Evolutionary conservation across 2,888 invertebrate species (phyloP).

Genomic region (Eumacrocentrus americanus): DNA sequence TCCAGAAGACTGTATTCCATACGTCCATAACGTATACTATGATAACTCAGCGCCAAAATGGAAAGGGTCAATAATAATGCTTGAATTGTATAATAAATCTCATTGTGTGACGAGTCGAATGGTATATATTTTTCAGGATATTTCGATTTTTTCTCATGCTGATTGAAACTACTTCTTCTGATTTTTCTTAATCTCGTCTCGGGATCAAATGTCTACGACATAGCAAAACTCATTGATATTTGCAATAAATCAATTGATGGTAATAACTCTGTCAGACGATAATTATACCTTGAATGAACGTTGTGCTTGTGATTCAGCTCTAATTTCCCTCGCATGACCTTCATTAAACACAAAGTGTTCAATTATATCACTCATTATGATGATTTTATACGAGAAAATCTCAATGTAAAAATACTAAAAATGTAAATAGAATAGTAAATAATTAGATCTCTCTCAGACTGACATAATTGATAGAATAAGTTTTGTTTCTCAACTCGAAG

Average conservation of each 20-base stretch:
- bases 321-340: slow-evolving; percentile 30
- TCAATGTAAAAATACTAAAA: not conserved
- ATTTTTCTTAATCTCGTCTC: slow-evolving; percentile 6
- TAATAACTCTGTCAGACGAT: no score
- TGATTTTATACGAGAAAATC: not conserved
- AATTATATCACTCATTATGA: slow-evolving; percentile 33
- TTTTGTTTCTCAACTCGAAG: not conserved
- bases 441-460: not conserved
- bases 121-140: not conserved
- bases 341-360: slow-evolving; percentile 28
- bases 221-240: no score
- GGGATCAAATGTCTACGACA: no score
- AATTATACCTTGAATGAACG: no score
- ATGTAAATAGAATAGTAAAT: slow-evolving; percentile 5
- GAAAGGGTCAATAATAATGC: slow-evolving; percentile 39
- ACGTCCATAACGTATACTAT: slow-evolving; percentile 42
- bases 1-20: slow-evolving; percentile 46
- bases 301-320: no score
- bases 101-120: slow-evolving; percentile 28
- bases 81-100: slow-evolving; percentile 41
- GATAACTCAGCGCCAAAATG: slow-evolving; percentile 43
- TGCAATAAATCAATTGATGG: no score
- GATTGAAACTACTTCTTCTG: not conserved
- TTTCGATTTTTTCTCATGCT: not conserved
- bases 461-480: slow-evolving; percentile 10